These are phyloP conservation scores for Tricholauxania praeusta DNA, from an alignment of 2,888 invertebrate genomes.

Conservation along the genomic window DNA sequence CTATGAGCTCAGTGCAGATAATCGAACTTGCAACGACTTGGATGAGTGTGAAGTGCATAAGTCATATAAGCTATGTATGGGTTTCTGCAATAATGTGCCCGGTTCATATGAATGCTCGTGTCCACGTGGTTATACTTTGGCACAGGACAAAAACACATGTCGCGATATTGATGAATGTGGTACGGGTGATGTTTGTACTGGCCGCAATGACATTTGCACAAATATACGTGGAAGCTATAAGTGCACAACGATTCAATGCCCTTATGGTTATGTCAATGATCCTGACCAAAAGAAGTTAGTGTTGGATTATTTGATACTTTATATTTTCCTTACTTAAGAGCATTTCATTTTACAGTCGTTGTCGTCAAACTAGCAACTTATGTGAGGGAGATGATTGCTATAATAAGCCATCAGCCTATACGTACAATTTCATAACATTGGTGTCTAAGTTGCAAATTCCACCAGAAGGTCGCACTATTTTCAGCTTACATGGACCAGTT, in stretches of 20 bases:
- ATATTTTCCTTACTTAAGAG: conserved; percentile 3
- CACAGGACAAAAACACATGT: conserved; percentile 82
- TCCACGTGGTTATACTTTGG: conserved; percentile 82
- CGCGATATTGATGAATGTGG: conserved; percentile 85
- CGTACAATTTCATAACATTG: conserved; percentile 94
- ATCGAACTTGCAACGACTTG: conserved; percentile 74
- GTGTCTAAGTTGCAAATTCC: conserved; percentile 85
- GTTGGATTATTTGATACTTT: not conserved
- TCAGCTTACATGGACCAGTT: conserved; percentile 87
- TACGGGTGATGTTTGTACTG: conserved; percentile 68
- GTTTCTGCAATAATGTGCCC: conserved; percentile 86
- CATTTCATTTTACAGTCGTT: conserved; percentile 75
- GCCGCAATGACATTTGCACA: conserved; percentile 83
- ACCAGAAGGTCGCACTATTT: conserved; percentile 74
- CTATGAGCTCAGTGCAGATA: conserved; percentile 82
- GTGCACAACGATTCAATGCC: conserved; percentile 89
- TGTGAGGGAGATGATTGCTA: conserved; percentile 83
- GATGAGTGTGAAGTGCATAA: conserved; percentile 88
- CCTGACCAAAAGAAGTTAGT: conserved; percentile 83
- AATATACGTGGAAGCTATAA: conserved; percentile 91
- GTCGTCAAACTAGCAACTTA: conserved; percentile 77
- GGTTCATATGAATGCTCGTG: conserved; percentile 88
- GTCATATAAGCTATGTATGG: conserved; percentile 78
- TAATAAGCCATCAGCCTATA: conserved; percentile 85
- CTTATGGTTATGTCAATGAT: conserved; percentile 85